These are phyloP conservation scores for Drosophila birchii DNA, from an alignment of 2,888 invertebrate species.

Conservation along the genomic window DNA sequence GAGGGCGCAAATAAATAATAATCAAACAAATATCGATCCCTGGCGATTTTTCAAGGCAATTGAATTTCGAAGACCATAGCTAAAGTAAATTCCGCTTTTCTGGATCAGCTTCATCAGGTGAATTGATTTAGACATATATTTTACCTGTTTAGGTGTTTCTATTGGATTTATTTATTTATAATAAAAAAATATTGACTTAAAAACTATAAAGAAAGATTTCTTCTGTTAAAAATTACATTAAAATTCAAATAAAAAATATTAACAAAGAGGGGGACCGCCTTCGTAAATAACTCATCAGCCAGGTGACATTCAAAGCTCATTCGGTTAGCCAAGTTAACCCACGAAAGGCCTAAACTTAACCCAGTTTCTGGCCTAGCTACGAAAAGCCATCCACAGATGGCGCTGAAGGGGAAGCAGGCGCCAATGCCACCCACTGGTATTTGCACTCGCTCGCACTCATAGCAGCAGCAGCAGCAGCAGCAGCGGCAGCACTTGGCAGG, in stretches of 20 bases:
- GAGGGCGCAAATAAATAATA: slow-evolving; percentile 75
- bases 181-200: too few species aligned
- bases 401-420: slow-evolving; percentile 27
- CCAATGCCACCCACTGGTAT: slow-evolving; percentile 12
- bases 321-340: slow-evolving; percentile 4
- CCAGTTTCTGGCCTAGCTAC: slow-evolving; percentile 18
- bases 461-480: slow-evolving; percentile 14
- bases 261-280: too few species aligned
- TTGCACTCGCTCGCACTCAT: slow-evolving; percentile 36
- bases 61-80: not conserved
- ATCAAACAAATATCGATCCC: slow-evolving; percentile 66
- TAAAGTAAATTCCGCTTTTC: not conserved
- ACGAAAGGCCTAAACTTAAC: not conserved
- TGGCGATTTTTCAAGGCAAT: slow-evolving; percentile 53
- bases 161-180: not conserved
- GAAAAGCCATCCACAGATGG: slow-evolving; percentile 61
- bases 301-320: slow-evolving; percentile 10
- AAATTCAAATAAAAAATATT: not conserved
- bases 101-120: not conserved
- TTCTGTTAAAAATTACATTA: not conserved
- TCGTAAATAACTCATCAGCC: not conserved
- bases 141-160: too few species aligned
- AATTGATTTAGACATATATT: too few species aligned
- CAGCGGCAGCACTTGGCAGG: slow-evolving; percentile 53
- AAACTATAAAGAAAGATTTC: not conserved